Percentiles rank a stretch among this genome's conserved stretches.
phyloP scores from a whole-genome alignment of 2,888 invertebrate species.

The Hololepta plana region DNA sequence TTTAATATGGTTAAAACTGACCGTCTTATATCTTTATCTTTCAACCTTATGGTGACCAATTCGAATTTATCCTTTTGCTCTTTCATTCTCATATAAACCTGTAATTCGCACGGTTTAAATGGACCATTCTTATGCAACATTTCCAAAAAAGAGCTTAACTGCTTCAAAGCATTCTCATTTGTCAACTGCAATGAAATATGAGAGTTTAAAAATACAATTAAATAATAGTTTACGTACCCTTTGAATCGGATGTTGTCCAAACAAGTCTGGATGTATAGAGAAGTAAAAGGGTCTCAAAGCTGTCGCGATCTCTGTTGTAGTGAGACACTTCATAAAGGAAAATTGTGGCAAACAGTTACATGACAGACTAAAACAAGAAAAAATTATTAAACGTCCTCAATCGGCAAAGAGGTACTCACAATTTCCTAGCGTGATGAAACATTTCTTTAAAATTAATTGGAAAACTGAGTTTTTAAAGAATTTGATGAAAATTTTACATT shows the following conservation, averaged over 20 bases:
- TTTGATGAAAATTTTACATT: too few species aligned
- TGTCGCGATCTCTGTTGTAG: constrained; percentile 71
- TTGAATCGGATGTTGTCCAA: constrained; percentile 80
- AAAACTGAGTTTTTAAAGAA: too few species aligned
- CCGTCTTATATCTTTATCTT: constrained; percentile 47
- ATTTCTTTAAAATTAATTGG: too few species aligned
- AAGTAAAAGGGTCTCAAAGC: constrained; percentile 89
- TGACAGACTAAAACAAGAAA: too few species aligned
- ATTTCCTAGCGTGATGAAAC: too few species aligned
- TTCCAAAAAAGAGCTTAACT: constrained; percentile 70
- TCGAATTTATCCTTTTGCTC: constrained; percentile 35
- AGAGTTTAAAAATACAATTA: too few species aligned
- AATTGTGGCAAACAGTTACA: too few species aligned
- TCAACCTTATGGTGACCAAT: constrained; percentile 53
- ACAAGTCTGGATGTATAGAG: constrained; percentile 88
- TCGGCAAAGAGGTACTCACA: too few species aligned
- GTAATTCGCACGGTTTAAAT: constrained; percentile 42
- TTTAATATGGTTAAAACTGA: constrained; percentile 59
- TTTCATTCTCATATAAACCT: constrained; percentile 59
- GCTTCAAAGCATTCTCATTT: constrained; percentile 82
- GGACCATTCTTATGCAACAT: constrained; percentile 47
- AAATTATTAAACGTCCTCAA: too few species aligned
- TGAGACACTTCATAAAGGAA: constrained; percentile 24
- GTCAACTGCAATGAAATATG: constrained; percentile 44
- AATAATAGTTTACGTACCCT: constrained; percentile 34